A percentile compares a stretch with the other conserved stretches of the same genome.
Conservation (phyloP, 2,113 vertebrate genomes). For the Uropsilus gracilis region DNA sequence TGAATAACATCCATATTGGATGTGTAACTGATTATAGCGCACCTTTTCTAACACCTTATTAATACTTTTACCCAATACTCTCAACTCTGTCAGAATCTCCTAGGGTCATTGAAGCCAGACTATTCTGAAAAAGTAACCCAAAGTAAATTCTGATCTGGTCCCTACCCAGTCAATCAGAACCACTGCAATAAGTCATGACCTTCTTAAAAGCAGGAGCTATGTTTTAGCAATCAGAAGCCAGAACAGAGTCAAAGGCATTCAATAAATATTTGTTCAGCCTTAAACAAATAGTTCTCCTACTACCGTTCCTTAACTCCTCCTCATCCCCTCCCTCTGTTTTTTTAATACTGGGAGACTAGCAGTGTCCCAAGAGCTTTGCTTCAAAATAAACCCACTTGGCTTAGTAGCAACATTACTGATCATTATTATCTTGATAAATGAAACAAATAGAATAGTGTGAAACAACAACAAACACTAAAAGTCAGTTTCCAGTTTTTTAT, state of each 20-base stretch:
- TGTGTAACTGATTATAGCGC: neutral
- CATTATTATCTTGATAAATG: neutral
- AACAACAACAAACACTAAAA: constrained; percentile 43
- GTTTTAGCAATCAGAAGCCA: neutral
- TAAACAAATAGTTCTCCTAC: neutral
- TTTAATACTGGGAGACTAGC: neutral
- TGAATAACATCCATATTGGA: neutral
- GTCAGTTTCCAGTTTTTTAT: constrained; percentile 19
- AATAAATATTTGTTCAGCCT: neutral
- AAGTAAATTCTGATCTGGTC: neutral
- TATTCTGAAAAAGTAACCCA: neutral
- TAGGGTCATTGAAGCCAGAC: neutral
- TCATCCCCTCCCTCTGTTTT: neutral
- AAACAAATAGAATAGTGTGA: neutral
- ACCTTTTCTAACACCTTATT: neutral
- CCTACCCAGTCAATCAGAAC: neutral
- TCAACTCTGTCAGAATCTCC: neutral
- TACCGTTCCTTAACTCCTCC: neutral
- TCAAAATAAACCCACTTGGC: constrained; percentile 44
- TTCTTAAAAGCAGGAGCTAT: neutral
- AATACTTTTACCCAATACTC: neutral
- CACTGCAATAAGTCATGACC: neutral
- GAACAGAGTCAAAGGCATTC: neutral
- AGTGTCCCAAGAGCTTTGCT: constrained; percentile 3
- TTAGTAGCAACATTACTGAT: constrained; percentile 3